Base-by-base conservation (phyloP, 1,140 invertebrate species). In the Drosophila pectinifera region DNA sequence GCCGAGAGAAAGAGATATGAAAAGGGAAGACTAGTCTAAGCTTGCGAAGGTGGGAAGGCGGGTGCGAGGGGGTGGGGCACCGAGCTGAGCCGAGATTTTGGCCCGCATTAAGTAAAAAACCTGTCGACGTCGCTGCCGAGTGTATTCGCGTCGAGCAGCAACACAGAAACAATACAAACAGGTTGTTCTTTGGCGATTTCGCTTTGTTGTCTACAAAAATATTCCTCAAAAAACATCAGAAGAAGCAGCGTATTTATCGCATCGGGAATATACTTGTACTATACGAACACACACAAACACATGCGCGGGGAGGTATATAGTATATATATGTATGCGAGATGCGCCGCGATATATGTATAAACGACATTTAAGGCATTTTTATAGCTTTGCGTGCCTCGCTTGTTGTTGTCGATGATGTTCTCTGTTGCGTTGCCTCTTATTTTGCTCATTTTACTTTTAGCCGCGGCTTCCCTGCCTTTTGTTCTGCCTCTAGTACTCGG, bases 361-460 rank as follows among this genome's bases (percentile, higher is more conserved):
- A 70, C 74, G 78, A 86, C 82, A 86, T 82, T 86, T 86, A 86
- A 81, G 73, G 78, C 82, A 85, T 86, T 88, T 85, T 86, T 81
- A 86, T 86, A 75, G 74, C 74, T 82, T 82, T 83, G 74, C 80
- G 79, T 82, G 74, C 73, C 46, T 76, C 57, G 56, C 31, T 51
- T 62, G 46, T 18, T 74, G 48, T 26, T 41, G 51, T 16, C 43
- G 61, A 22, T 48, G 42, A 72, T 58, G 51, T 62, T 72, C 46
- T 57, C 64, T 83, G 62, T 58, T 65, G 74, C 57, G 43, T 62
- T 46, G 67, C 69, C 39, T 18, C 16, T 42, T 53, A 36, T 74
- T 73, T 84, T 77, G 76, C 81, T 57, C 73, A 73, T 69, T 84
- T 85, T 78, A 69, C 63, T 62, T 76, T 67, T 74, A 20, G 55